Evolutionary conservation across 2,113 vertebrate species (phyloP), one percentile per base, ranked within the genome.

Genomic region (Brienomyrus brachyistius): DNA sequence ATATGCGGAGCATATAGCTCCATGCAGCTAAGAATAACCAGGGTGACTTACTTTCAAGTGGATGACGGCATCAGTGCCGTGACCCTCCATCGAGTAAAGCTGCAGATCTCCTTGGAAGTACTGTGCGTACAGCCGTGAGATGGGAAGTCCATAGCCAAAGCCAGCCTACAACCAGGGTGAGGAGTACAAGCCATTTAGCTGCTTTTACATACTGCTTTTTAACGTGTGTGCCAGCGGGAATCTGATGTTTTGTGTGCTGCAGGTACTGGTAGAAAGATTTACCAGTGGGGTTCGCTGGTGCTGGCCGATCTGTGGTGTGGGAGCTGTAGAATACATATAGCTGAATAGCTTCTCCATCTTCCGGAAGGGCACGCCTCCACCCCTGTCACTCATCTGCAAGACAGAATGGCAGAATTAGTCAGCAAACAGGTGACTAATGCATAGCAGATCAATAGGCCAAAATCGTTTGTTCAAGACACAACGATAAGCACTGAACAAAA

Each of bases 81-180:
- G 96, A 89, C 97, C 97, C 92, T 99, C 97, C 98, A 99, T 99
- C 90, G 98, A 98, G 94, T 96, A 99, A 54, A 99, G 97, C 95
- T 99, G 97, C 92, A 99, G 94, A 93, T 99, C 97, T 1, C 98
- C 98, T 93, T 99, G 98, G 96, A 99, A 99, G 93, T 99, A 99
- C 94, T 97, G 97, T 93, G 98, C 98, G 0, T 98, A 99, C 91
- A 99, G 98, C 21, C 98, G 96, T 43, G 98, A 98, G 92, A 99
- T 99, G 91, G 98, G 98, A 89, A 99, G 94, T 13, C 98, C 98
- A 0, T 99, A 99, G 90, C 98, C 98, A 13, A 99, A 98, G 6
- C 98, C 98, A 23, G 98, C 98, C 98, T 99, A 93, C 66, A 83
- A 47, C 47, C 35, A 66, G 88, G 89, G 91, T 77, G n/a, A 59